Base-by-base conservation (phyloP, 2,113 vertebrate genomes). In the Calidris pugnax region DNA sequence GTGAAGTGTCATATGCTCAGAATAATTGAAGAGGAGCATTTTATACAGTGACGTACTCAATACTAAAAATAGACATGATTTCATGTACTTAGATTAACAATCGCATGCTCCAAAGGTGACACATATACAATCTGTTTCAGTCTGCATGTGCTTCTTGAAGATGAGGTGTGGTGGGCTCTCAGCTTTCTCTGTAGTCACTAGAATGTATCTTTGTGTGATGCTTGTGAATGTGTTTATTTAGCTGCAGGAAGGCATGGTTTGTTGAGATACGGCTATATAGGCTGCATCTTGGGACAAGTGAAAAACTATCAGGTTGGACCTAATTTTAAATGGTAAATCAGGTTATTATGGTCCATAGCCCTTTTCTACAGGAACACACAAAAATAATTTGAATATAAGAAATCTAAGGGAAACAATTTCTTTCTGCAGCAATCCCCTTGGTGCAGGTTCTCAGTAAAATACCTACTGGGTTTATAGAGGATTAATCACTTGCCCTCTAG, bases 31-130 rank as follows among this genome's bases (percentile, higher is more conserved):
- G 63, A 90, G 56, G 67, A 94, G 75, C 41, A 47, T 90, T 96
- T 97, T 87, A 83, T 83, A 62, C 11, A 1, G 67, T 90, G 90
- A 91, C 8, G 16, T 87, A 33, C 56, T 85, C 12, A 9, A 28
- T 88, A 67, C 87, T 96, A 95, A 95, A 92, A 92, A 89, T 69
- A 95, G 72, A 41, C 8, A 24, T 56, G 87, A 55, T 57, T 95
- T 96, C 39, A 45, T 47, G 5, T 24, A 48, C 71, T 47, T 84
- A 48, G 59, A 68, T 90, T 71, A 88, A 84, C 82, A 43, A 17
- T 67, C 1, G 7, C 32, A 8, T 88, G 48, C 79, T 84, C 60
- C 51, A 45, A 48, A 90, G 93, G 60, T 6, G 22, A 81, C 73
- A 48, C 6, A 16, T 50, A 39, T 1, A 7, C 50, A 86, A 47